Conservation (phyloP, 1,140 invertebrate genomes). For the Formica exsecta region DNA sequence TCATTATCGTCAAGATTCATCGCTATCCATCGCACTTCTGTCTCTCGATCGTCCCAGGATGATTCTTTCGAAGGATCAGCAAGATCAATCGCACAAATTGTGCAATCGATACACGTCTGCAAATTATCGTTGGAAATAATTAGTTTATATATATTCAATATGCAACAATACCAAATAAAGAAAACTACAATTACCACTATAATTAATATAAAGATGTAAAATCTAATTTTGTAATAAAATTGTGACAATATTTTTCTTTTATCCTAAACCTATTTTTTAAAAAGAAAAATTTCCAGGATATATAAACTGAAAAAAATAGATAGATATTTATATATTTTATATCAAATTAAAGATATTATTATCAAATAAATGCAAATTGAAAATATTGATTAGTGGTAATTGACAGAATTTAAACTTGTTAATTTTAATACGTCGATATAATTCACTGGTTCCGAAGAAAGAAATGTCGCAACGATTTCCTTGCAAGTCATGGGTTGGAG, state of each 20-base stretch:
- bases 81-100: constrained; percentile 66
- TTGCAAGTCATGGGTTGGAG: constrained; percentile 71
- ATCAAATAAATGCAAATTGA: not conserved
- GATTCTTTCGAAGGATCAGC: not conserved
- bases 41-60: constrained; percentile 79
- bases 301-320: not conserved
- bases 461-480: constrained; percentile 76
- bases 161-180: not conserved
- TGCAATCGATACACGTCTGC: constrained; percentile 75
- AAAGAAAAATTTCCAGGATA: not conserved
- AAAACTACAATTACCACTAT: not conserved
- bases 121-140: constrained; percentile 7
- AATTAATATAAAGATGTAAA: not conserved
- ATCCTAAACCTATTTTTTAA: not conserved
- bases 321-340: too few relatives aligned
- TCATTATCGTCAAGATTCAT: not conserved
- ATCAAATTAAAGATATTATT: not conserved
- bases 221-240: not conserved
- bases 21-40: constrained; percentile 70
- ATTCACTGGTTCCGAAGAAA: constrained; percentile 66
- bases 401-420: not conserved
- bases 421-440: constrained; percentile 70
- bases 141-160: not conserved
- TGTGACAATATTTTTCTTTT: not conserved
- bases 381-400: not conserved